Evolutionary conservation across 2,113 vertebrate species (phyloP), one percentile per base, ranked within the genome.

Genomic region (Nanorana parkeri): DNA sequence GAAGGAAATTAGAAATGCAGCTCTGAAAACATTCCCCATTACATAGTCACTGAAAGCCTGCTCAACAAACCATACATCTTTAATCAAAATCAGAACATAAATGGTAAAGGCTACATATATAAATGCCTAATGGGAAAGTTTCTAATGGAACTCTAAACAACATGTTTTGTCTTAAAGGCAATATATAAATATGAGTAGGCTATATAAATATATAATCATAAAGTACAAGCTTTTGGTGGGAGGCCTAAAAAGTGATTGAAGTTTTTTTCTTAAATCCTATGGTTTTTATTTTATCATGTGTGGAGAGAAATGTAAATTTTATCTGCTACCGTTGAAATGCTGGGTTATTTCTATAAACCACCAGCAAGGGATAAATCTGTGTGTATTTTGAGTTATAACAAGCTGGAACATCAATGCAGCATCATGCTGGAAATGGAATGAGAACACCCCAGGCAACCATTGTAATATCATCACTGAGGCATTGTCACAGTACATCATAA

Each of bases 301-400:
- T 80, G 79, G 85, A 88, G 84, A 56, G 79, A 76, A 80, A 88
- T 83, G 66, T 61, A 83, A 26, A 80, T 85, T 84, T 60, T 76
- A 85, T 56, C 41, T 86, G 15, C 2, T 4, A 0, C 64, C 84
- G 76, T 89, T 63, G 66, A 71, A 85, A 81, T 78, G 52, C 80
- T 83, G 80, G 63, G 61, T 56, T 83, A 72, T 76, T 75, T 81
- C 82, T 85, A 41, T 29, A 15, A 24, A 54, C 17, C 52, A 84
- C 17, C 52, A 84, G 29, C 26, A 41, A 84, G 56, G 55, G 52
- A 84, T 73, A 77, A 77, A 78, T 69, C 66, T 24, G 8, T 3
- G 29, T 75, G 61, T 69, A 54, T 7, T 1, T 83, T 86, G 64
- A 81, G n/a, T 32, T 58, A 81, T 23, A 17, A 71, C 15, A 73